Conservation (phyloP, 92 coral and sea anemone genomes). For the Bergia puertoricense region DNA sequence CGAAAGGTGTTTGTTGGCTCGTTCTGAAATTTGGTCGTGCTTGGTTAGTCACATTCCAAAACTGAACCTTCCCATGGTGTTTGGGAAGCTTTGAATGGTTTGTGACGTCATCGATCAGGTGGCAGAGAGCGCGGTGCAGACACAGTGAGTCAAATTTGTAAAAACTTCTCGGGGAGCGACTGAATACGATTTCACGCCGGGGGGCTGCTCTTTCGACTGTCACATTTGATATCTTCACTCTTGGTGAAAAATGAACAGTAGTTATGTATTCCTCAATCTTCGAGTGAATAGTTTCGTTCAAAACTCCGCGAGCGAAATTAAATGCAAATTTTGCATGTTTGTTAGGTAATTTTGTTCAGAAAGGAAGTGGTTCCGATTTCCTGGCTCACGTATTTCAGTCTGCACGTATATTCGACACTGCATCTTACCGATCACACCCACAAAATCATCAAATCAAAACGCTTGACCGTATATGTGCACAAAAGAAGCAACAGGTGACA, state of each 20-base stretch:
- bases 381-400: slow-evolving; percentile 36
- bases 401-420: slow-evolving; percentile 22
- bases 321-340: slow-evolving; percentile 9
- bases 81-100: slow-evolving; percentile 55
- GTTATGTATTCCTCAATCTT: slow-evolving; percentile 1
- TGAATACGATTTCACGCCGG: slow-evolving; percentile 61
- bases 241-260: slow-evolving; percentile 11
- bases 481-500: slow-evolving; percentile 50
- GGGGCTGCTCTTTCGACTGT: slow-evolving; percentile 52
- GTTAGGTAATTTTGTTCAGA: neutral
- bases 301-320: neutral
- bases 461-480: slow-evolving; percentile 47
- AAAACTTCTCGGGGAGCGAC: slow-evolving; percentile 28
- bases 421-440: slow-evolving; percentile 31
- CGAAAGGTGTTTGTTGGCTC: slow-evolving; percentile 14
- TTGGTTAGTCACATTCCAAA: slow-evolving; percentile 42
- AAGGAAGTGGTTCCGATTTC: slow-evolving; percentile 34
- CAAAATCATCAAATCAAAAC: slow-evolving; percentile 38
- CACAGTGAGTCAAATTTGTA: slow-evolving; percentile 41
- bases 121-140: slow-evolving; percentile 38
- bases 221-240: slow-evolving; percentile 15
- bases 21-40: slow-evolving; percentile 29
- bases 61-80: slow-evolving; percentile 40
- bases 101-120: slow-evolving; percentile 76
- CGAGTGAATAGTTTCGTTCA: slow-evolving; percentile 28